Base-by-base conservation (phyloP, 2,797 vertebrate genomes). In the Coracias cyanogaster region DNA sequence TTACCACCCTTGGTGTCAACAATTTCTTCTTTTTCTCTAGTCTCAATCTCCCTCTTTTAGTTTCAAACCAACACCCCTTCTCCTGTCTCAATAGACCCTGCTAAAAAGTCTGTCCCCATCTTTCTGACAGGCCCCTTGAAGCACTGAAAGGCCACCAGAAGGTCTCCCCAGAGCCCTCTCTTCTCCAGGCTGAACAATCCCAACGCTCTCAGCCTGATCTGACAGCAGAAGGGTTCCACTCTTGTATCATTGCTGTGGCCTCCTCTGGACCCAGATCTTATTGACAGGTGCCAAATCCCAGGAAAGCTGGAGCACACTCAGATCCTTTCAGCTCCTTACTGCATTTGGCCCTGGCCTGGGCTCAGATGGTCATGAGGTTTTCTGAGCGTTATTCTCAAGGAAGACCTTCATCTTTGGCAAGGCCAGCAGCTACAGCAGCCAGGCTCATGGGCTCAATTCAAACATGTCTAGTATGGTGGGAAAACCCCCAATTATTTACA, bases 381-480 rank as follows among this genome's bases (percentile, higher is more conserved):
- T 76, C 48, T 89, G 12, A 62, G 62, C 12, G 7, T 73, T 58
- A 35, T n/a, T 8, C 31, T 66, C 70, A 25, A 74, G 35, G 19
- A 76, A 81, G 39, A 67, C 29, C 81, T 77, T 55, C 16, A 76
- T 28, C 49, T 65, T 89, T 20, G 7, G 33, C 10, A 25, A 64
- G 49, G 25, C 37, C 66, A 57, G 55, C 24, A 90, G 31, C 46
- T 58, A n/a, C 66, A 86, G 70, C 33, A 61, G 65, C 55, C 72
- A 65, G 17, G 26, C 46, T 79, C 15, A 18, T 4, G 12, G 78
- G 31, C 48, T 86, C 22, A 12, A 48, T 10, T 91, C 48, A 73
- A 89, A 55, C 0, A 0, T 2, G 10, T 18, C 58, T 26, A 66
- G 11, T 3, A 1, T 6, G 5, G 18, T 64, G 48, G 55, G 43